Base-by-base conservation (phyloP, 2,797 vertebrate genomes). In the Rhyacichthys aspro region DNA sequence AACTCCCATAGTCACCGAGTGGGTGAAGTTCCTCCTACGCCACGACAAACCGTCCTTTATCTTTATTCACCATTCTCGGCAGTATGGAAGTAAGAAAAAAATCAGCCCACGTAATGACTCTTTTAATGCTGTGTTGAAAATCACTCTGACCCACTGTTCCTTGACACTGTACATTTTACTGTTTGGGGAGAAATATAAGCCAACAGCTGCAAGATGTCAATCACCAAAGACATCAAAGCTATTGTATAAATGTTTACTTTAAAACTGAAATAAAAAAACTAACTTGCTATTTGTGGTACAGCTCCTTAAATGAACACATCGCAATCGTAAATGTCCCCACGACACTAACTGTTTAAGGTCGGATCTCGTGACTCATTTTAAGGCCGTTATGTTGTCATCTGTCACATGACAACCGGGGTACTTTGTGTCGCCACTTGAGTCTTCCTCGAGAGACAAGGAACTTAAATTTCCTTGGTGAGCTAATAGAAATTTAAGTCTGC, bases 401-500 rank as follows among this genome's bases (percentile, higher is more conserved):
- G 86, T 91, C 89, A 90, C 78, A 72, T 86, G 86, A 86, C 87
- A 89, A 88, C 76, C 60, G 80, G 82, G 74, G 65, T 72, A 76
- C 79, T 88, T 82, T 89, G 86, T 43, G 74, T 87, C 83, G 80
- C 61, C 69, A 9, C 79, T 80, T 34, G 54, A 87, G 78, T 80
- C 80, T 52, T 81, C 74, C 82, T 82, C 81, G 65, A 49, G 86
- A 89, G 88, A 88, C 80, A 64, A 74, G 78, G 72, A 88, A 90
- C 88, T 86, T 89, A 90, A 86, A 91, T 90, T 91, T 90, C 69
- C 84, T 86, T 64, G 84, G 76, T 15, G 74, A 83, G 86, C 86
- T 90, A 92, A 93, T 93, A 89, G 90, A 93, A 89, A 92, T 92
- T 88, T 91, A 91, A 92, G 86, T 92, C 86, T 78, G 75, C 53